A percentile compares a stretch with the other conserved stretches of the same genome.
Conservation (phyloP, 2,113 vertebrate species). For the Budorcas taxicolor region DNA sequence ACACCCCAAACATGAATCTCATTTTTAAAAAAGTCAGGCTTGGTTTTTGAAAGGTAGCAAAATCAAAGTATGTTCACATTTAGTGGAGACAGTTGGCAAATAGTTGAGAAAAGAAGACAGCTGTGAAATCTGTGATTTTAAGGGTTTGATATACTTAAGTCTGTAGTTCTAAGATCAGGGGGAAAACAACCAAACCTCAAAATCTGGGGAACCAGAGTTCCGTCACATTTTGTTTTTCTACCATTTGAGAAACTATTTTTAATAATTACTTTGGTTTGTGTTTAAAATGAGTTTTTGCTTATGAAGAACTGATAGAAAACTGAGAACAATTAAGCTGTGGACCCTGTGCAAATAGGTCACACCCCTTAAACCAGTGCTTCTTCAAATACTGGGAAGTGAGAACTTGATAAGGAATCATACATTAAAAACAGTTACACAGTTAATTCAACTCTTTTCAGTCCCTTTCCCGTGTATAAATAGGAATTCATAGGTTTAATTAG, state of each 20-base stretch:
- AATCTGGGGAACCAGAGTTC: not conserved
- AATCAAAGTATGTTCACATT: constrained; percentile 19
- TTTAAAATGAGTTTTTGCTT: constrained; percentile 25
- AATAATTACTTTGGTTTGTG: not conserved
- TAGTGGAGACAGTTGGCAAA: constrained; percentile 7
- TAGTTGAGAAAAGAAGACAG: constrained; percentile 28
- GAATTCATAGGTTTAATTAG: constrained; percentile 33
- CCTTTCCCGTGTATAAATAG: not conserved
- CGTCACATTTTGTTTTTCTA: not conserved
- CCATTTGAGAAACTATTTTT: not conserved
- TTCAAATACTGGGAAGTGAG: not conserved
- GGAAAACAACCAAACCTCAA: not conserved
- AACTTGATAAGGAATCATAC: not conserved
- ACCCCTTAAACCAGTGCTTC: not conserved
- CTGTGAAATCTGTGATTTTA: constrained; percentile 14
- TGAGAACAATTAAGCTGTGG: not conserved
- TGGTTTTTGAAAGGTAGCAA: constrained; percentile 21
- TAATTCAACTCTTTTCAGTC: not conserved
- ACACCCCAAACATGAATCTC: not conserved
- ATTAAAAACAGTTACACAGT: constrained; percentile 1
- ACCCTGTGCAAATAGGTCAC: not conserved
- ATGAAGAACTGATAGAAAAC: not conserved
- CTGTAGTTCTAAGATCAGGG: not conserved
- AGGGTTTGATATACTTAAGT: not conserved
- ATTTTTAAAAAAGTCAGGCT: not conserved